Evolutionary conservation across 1,140 invertebrate genomes (phyloP), one percentile per base, ranked within the genome.

Genomic region (Panagrolaimus sp.): DNA sequence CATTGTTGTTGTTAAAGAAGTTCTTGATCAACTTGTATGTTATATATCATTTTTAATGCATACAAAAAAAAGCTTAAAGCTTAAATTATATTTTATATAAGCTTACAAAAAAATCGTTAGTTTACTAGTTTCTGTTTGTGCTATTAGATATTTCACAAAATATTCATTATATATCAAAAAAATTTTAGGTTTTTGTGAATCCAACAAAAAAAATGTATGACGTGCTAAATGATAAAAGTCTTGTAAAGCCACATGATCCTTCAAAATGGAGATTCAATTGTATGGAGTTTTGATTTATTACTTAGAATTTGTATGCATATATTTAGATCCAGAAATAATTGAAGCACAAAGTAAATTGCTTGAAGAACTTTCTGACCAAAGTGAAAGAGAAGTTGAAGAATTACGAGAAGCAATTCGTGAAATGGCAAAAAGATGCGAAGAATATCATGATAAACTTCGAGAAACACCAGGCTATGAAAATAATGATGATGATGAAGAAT

Each of bases 171-270:
- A 69, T 53, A 20, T 11, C 27, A 14, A 62, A 51, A 13, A 66
- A 62, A 31, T 81, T 81, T 27, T 71, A 86, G 84, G 81, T 97
- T 0, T 98, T 97, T 83, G 92, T 88, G 74, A 95, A 97, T 82
- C 94, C 94, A 9, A 94, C 93, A 4, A 89, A 90, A 61, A 86
- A 91, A 62, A 96, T 96, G 92, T 91, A 94, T 77, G 91, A 92
- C 81, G 85, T 93, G 25, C 83, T 97, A 1, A 90, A 88, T 14
- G 63, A 66, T 43, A 65, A 69, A 43, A 43, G 61, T 9, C 62
- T 61, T 46, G 61, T 57, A 13, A 80, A 74, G 63, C 66, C 72
- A 25, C 68, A 68, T 14, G 67, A 75, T 48, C 51, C 57, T 9
- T 69, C 69, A 27, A 66, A 63, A 46, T 67, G 66, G 44, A 27